Conservation (phyloP, 2,113 vertebrate genomes). For the Tragelaphus imberbis region DNA sequence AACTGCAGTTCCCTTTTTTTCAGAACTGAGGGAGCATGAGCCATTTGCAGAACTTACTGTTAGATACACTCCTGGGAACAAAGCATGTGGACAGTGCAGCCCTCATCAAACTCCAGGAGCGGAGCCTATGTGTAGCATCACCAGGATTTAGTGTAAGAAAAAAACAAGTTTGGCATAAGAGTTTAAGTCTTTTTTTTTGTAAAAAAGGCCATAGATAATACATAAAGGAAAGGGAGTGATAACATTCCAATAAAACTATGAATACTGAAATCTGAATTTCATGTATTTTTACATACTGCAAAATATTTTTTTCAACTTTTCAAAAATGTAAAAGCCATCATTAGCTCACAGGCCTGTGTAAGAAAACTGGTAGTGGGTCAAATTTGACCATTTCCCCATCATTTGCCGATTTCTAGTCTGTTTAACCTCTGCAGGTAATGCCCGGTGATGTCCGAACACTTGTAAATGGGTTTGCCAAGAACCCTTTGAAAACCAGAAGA, state of each 20-base stretch:
- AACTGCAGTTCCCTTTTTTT: neutral
- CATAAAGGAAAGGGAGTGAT: neutral
- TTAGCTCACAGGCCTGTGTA: neutral
- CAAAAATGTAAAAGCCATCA: conserved; percentile 6
- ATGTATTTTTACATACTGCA: neutral
- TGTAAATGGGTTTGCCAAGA: conserved; percentile 75
- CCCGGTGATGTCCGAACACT: conserved; percentile 67
- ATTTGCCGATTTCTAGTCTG: neutral
- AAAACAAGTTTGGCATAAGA: neutral
- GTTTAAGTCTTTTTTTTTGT: neutral
- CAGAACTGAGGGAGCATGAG: conserved; percentile 69
- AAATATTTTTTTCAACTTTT: neutral
- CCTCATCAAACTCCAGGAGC: conserved; percentile 67
- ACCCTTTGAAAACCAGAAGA: conserved; percentile 71
- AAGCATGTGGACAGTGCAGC: conserved; percentile 80
- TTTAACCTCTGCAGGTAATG: conserved; percentile 69
- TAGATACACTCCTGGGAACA: conserved; percentile 75
- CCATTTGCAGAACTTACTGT: conserved; percentile 75
- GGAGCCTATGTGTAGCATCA: conserved; percentile 63
- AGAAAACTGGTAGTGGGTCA: neutral
- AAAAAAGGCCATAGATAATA: neutral
- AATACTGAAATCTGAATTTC: neutral
- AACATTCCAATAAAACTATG: neutral
- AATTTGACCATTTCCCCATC: neutral
- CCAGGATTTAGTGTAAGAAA: conserved; percentile 79